Percentiles rank a stretch among this genome's conserved stretches.
Evolutionary conservation across 2,888 invertebrate genomes (phyloP).

Genomic region (Hecatera dysodea): DNA sequence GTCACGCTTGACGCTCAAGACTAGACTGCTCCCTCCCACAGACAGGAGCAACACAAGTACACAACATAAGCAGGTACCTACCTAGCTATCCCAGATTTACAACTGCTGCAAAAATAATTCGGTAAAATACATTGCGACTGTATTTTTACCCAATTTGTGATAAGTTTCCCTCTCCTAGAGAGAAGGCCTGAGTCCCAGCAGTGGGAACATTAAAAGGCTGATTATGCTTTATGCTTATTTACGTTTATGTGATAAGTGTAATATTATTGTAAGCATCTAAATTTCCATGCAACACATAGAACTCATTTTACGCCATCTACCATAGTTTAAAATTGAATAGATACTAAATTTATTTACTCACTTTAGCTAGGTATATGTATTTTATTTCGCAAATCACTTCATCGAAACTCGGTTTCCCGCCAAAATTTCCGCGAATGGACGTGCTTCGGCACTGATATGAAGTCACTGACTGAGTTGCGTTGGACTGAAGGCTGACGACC

Average conservation of each 20-base stretch:
- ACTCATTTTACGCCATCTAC: background rate
- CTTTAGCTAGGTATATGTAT: slow-evolving; percentile 8
- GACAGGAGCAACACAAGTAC: too few species aligned
- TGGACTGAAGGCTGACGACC: slow-evolving; percentile 38
- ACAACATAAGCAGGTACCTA: too few species aligned
- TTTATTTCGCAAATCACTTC: slow-evolving; percentile 20
- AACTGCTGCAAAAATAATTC: background rate
- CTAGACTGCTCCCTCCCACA: too few species aligned
- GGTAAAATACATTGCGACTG: background rate
- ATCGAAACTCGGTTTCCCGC: slow-evolving; percentile 42
- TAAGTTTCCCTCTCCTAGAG: too few species aligned
- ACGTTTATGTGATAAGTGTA: background rate
- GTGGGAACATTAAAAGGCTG: too few species aligned
- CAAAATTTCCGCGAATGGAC: slow-evolving; percentile 39
- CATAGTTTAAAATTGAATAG: background rate
- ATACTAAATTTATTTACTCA: slow-evolving; percentile 26
- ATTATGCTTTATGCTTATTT: background rate
- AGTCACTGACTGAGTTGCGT: slow-evolving; percentile 49
- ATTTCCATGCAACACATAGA: background rate
- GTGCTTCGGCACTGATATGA: slow-evolving; percentile 34
- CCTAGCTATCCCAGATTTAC: background rate
- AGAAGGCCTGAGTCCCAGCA: too few species aligned
- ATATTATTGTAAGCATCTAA: background rate
- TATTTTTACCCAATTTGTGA: background rate
- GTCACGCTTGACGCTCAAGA: too few species aligned